Evolutionary conservation across 2,797 vertebrate species (phyloP).

Genomic region (Cheirogaleus major): DNA sequence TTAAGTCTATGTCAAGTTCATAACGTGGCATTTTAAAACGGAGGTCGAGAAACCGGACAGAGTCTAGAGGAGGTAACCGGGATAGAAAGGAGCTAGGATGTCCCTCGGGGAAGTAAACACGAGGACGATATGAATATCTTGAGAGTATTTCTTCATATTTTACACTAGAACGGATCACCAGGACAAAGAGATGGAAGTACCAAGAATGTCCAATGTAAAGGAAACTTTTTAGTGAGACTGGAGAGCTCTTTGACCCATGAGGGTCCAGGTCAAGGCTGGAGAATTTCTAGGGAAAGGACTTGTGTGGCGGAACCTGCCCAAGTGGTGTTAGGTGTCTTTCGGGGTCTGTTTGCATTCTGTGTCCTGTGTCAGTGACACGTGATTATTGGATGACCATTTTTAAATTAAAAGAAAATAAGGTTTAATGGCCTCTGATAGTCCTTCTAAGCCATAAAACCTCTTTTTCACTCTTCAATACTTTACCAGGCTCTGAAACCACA

Average conservation of each 20-base stretch:
- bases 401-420: not conserved
- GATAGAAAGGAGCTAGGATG: not conserved
- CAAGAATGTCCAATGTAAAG: not conserved
- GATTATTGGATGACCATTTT: not conserved
- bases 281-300: not conserved
- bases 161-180: not conserved
- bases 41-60: not conserved
- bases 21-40: not conserved
- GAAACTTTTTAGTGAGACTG: not conserved
- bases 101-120: not conserved
- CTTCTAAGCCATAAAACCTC: not conserved
- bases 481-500: not conserved
- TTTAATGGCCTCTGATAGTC: not conserved
- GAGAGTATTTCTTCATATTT: slow-evolving; percentile 31
- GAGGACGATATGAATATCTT: not conserved
- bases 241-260: not conserved
- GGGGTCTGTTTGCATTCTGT: not conserved
- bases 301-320: not conserved
- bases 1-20: not conserved
- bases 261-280: not conserved
- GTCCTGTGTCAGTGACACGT: not conserved
- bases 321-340: not conserved
- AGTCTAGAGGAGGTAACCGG: not conserved
- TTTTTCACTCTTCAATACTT: not conserved
- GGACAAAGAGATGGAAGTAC: not conserved